Evolutionary conservation across 53 echinoderm and acorn worm genomes (phyloP), one percentile per base, ranked within the genome.

Genomic region (Antedon mediterranea): DNA sequence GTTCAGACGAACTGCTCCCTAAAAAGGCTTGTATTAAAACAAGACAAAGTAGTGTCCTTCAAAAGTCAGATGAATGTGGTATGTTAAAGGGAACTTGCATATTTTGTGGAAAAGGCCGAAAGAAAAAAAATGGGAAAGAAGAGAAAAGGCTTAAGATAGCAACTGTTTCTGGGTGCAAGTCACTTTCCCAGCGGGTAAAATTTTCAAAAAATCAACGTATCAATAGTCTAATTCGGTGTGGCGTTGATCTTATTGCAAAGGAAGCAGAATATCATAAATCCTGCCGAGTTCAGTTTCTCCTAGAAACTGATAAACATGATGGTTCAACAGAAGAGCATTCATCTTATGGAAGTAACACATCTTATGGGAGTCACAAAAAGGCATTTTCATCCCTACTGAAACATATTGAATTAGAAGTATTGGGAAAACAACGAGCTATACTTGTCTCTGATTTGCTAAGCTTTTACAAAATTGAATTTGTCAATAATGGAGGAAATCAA

Each of bases 201-300:
- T 26, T 18, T 57, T 57, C 57, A 57, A 8, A 57, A 57, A 57
- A 57, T 23, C 14, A 57, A 57, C 26, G 57, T 18, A 57, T 57
- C 2, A 57, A 57, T 2, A 57, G 57, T 18, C 57, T 57, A 18
- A 57, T 57, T 57, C 7, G 30, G 41, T 28, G 43, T 43, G 77
- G 29, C 29, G 43, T 77, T n/a, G 86, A 86, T 43, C 33, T 89
- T 6, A 83, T 82, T 7, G 89, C 89, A 29, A 89, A 89, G 31
- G 83, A 89, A 41, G 89, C 85, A n/a, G 73, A 89, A 74, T 85
- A 89, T 44, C 89, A 89, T 43, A 89, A 85, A 32, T 85, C 82
- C 5, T 89, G 86, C 43, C 80, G 86, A 37, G 57, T 57, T 8
- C 57, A 57, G 57, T 57, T 57, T 23, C 20, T 57, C 3, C 9